phyloP scores from a whole-genome alignment of 2,888 invertebrate genomes.

The Xanthia icteritia region DNA sequence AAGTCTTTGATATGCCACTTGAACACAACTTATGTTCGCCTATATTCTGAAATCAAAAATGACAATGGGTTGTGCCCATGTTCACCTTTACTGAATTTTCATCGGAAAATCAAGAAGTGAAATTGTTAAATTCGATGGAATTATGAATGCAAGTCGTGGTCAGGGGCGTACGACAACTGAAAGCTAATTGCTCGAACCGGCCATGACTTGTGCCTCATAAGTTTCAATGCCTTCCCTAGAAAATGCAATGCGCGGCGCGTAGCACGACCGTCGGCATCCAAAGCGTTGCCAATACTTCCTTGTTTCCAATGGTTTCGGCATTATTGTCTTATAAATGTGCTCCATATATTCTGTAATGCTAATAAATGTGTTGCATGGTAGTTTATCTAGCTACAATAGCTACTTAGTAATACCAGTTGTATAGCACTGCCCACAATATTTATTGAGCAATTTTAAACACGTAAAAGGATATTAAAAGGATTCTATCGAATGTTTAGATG shows the following conservation, averaged over 20 bases:
- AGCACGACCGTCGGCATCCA: too few relatives aligned
- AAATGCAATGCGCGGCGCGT: not conserved
- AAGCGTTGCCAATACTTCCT: not conserved
- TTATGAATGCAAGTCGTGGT: slow-evolving; percentile 9
- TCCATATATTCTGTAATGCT: not conserved
- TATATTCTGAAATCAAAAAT: not conserved
- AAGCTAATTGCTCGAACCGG: slow-evolving; percentile 10
- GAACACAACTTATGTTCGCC: not conserved
- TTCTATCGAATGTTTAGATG: not conserved
- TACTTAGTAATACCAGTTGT: not conserved
- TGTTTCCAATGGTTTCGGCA: not conserved
- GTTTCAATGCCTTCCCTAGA: not conserved
- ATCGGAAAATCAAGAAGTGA: not conserved
- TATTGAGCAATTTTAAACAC: not conserved
- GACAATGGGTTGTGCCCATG: too few relatives aligned
- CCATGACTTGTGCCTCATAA: not conserved
- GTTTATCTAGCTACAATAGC: not conserved
- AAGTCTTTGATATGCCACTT: not conserved
- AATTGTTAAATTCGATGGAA: slow-evolving; percentile 9
- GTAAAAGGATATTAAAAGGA: not conserved
- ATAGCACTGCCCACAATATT: not conserved
- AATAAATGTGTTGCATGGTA: not conserved
- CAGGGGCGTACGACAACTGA: not conserved
- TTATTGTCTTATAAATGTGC: not conserved
- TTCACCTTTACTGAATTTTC: not conserved